Conservation (phyloP, 1,140 invertebrate genomes). For the Lanistes nyassanus region DNA sequence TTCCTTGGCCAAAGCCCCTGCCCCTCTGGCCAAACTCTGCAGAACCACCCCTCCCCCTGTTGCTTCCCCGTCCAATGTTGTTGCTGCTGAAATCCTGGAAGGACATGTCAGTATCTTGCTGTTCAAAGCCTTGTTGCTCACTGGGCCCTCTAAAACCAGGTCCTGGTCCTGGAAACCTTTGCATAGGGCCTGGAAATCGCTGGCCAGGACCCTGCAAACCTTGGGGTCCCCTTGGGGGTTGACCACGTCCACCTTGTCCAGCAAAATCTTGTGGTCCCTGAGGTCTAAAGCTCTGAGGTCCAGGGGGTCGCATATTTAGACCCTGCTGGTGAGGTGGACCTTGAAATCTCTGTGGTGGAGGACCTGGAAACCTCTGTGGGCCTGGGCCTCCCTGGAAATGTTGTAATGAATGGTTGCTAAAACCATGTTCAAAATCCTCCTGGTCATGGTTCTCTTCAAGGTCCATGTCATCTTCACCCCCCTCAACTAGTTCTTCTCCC, state of each 20-base stretch:
- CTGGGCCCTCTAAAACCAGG: too few relatives aligned
- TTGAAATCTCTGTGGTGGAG: not conserved
- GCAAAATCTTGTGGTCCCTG: not conserved
- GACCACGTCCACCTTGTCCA: too few relatives aligned
- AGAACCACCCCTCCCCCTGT: constrained; percentile 10
- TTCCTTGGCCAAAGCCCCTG: constrained; percentile 7
- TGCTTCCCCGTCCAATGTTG: too few relatives aligned
- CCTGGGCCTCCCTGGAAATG: constrained; percentile 1
- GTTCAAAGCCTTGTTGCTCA: too few relatives aligned
- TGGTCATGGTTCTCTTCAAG: constrained; percentile 29
- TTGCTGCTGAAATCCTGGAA: too few relatives aligned
- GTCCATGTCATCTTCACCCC: constrained; percentile 38
- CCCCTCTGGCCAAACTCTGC: constrained; percentile 9
- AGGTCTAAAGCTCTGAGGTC: not conserved
- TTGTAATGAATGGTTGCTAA: constrained; percentile 8
- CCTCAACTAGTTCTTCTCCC: constrained; percentile 10
- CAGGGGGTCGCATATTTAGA: not conserved
- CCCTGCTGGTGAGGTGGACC: not conserved
- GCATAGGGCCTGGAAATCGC: too few relatives aligned
- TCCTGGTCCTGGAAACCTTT: too few relatives aligned
- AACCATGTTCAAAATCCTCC: constrained; percentile 1
- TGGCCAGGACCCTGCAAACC: too few relatives aligned
- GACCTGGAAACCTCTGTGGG: not conserved
- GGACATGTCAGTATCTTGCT: too few relatives aligned
- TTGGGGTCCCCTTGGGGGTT: too few relatives aligned